Evolutionary conservation across 2,797 vertebrate genomes (phyloP).

Genomic region (Synanceia verrucosa): DNA sequence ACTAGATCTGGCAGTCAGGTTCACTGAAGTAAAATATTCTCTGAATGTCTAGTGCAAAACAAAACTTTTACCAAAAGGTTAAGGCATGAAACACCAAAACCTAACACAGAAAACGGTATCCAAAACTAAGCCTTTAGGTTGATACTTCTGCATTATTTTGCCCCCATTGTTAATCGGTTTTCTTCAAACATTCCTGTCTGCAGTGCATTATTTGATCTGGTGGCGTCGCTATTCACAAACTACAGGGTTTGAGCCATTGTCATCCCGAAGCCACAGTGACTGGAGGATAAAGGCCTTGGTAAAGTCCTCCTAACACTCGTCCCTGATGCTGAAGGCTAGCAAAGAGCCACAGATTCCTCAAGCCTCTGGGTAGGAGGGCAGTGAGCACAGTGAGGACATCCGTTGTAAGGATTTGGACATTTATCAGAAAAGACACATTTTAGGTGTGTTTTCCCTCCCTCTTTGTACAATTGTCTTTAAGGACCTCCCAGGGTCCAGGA

Average conservation of each 20-base stretch:
- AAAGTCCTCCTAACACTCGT: constrained; percentile 56
- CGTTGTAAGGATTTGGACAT: constrained; percentile 48
- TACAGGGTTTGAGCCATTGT: constrained; percentile 67
- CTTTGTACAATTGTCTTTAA: constrained; percentile 31
- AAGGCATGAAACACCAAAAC: not conserved
- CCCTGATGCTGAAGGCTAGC: constrained; percentile 68
- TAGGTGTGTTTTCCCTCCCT: not conserved
- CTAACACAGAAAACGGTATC: not conserved
- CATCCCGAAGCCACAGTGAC: constrained; percentile 57
- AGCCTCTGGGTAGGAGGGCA: constrained; percentile 29
- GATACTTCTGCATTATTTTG: constrained; percentile 38
- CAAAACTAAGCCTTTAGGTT: not conserved
- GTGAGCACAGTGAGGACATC: constrained; percentile 27
- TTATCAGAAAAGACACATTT: constrained; percentile 57
- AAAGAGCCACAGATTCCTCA: constrained; percentile 61
- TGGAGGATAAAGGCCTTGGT: constrained; percentile 60
- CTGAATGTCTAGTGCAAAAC: not conserved
- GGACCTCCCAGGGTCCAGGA: constrained; percentile 27
- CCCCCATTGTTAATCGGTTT: constrained; percentile 36
- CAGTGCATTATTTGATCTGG: constrained; percentile 53
- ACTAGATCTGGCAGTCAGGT: not conserved
- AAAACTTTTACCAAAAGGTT: not conserved
- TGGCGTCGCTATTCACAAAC: constrained; percentile 54
- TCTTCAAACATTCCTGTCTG: constrained; percentile 54
- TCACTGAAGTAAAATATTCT: constrained; percentile 1